Conservation (phyloP, 2,888 invertebrate species). For the Aproaerema taeniolella region DNA sequence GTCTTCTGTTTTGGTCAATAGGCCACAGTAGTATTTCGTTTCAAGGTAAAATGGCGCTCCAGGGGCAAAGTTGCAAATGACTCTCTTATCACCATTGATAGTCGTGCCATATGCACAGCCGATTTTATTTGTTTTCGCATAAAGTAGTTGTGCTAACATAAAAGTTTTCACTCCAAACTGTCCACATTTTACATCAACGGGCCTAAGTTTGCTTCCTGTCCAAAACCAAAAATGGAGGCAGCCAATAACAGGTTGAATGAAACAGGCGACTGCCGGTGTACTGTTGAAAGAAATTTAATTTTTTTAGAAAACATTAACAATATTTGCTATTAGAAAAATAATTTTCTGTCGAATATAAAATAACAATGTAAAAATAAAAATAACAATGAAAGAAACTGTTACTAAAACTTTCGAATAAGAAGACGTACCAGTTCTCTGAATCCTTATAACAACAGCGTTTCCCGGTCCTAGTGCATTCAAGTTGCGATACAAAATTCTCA, state of each 20-base stretch:
- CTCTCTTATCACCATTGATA: slow-evolving; percentile 45
- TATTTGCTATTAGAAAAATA: background rate
- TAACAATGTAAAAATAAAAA: background rate
- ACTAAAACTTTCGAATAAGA: no score
- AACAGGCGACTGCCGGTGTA: slow-evolving; percentile 53
- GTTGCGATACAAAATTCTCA: slow-evolving; percentile 46
- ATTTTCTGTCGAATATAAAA: background rate
- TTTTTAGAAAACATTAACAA: no score
- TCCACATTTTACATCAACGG: slow-evolving; percentile 52
- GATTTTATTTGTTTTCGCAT: slow-evolving; percentile 58
- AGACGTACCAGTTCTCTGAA: no score
- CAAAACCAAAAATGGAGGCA: slow-evolving; percentile 61
- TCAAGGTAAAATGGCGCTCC: slow-evolving; percentile 52
- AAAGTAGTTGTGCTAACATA: slow-evolving; percentile 52
- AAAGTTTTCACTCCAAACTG: slow-evolving; percentile 42
- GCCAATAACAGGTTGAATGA: slow-evolving; percentile 48
- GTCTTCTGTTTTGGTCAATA: slow-evolving; percentile 37
- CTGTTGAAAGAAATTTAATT: slow-evolving; percentile 32
- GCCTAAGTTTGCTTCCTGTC: slow-evolving; percentile 37
- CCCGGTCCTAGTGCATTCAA: slow-evolving; percentile 67
- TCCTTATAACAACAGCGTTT: no score
- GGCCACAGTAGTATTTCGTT: slow-evolving; percentile 51
- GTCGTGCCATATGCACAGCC: slow-evolving; percentile 55
- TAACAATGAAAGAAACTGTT: no score
- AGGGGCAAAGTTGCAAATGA: slow-evolving; percentile 61